Base-by-base conservation (phyloP, 2,888 invertebrate genomes). In the Arrhopalites spinosus region DNA sequence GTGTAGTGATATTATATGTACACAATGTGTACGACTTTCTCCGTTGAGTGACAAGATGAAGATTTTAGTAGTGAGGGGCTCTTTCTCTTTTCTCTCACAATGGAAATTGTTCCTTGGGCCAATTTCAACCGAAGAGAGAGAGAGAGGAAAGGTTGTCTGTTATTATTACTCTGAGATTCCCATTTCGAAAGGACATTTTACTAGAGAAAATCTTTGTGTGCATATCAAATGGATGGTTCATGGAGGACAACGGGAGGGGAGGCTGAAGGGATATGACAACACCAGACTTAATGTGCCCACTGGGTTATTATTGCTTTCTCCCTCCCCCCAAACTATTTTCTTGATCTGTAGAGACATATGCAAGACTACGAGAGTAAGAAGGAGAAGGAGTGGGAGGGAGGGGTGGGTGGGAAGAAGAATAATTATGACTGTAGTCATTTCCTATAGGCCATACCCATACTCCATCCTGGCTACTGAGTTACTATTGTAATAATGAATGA, bases 251-350 rank as follows among this genome's bases (percentile, higher is more conserved):
- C n/a, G n/a, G n/a, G n/a, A n/a, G n/a, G n/a, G n/a, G n/a, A n/a
- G n/a, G n/a, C 36, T 36, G 36, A 11, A 17, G 2, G 50, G 13
- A 53, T 70, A 56, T 59, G 59, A 69, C 69, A 56, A 70, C 30
- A 59, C 30, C 36, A 30, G 36, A 36, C 59, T 70, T 70, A 70
- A 70, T 70, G 70, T 59, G 59, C 70, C 70, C 70, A 70, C 70
- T 59, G 59, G 70, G 70, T 70, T 70, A 70, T 70, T 70, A 70
- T 70, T 70, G 70, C 59, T 27, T 25, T n/a, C 30, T 53, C 27
- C 27, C 23, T 50, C n/a, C 66, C 43, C n/a, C 36, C 36, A 36
- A 3, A 7, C n/a, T n/a, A n/a, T n/a, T n/a, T n/a, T n/a, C n/a
- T n/a, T n/a, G n/a, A n/a, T n/a, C n/a, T n/a, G n/a, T n/a, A n/a